These are phyloP conservation scores for Cathartes aura DNA, from an alignment of 2,113 vertebrate genomes.

Conservation along the genomic window DNA sequence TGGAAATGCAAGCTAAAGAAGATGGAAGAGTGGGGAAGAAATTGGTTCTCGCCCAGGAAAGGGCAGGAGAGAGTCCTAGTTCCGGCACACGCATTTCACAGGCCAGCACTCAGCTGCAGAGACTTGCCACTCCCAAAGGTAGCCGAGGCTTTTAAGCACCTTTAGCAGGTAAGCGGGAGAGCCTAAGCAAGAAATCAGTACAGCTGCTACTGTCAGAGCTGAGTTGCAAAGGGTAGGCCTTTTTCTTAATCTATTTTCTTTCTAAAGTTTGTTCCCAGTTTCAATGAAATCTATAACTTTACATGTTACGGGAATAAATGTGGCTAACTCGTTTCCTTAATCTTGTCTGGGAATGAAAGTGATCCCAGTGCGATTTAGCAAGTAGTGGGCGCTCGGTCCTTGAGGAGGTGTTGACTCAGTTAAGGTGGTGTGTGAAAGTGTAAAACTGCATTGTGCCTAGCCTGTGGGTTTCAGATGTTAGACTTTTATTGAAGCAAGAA, in stretches of 20 bases:
- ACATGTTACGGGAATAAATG: background rate
- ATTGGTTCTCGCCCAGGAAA: background rate
- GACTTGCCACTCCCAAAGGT: background rate
- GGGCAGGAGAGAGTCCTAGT: background rate
- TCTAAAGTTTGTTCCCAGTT: background rate
- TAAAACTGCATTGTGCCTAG: background rate
- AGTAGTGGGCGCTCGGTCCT: background rate
- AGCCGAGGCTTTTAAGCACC: background rate
- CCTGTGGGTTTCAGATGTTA: background rate
- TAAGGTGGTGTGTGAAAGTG: background rate
- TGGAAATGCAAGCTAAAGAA: background rate
- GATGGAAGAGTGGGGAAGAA: background rate
- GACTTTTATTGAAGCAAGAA: background rate
- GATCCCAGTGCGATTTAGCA: background rate
- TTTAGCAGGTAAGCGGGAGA: background rate
- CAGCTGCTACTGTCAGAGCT: background rate
- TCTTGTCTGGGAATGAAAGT: background rate
- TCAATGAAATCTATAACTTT: background rate
- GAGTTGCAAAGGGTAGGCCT: background rate
- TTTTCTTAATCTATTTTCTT: background rate
- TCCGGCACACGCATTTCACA: fast-evolving
- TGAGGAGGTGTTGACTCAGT: background rate
- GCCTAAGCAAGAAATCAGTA: too few species aligned
- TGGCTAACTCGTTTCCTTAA: background rate
- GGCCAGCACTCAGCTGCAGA: background rate